Percentiles rank a stretch among this genome's conserved stretches.
Evolutionary conservation across 2,888 invertebrate genomes (phyloP).

Genomic region (Doris montereyensis): DNA sequence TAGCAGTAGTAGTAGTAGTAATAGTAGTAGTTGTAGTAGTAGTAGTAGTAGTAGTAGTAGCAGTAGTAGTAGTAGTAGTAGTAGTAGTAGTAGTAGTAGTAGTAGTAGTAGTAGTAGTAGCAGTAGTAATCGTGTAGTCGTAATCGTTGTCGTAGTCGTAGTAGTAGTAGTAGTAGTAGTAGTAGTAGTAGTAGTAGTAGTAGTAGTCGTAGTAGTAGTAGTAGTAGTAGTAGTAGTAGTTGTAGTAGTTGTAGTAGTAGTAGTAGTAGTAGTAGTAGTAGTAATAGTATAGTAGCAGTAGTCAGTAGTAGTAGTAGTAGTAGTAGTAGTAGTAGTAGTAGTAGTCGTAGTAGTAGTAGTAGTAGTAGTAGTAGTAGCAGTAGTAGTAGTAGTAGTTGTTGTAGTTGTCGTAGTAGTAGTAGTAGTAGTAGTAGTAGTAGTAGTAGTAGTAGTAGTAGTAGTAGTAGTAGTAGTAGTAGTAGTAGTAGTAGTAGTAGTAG

Average conservation of each 20-base stretch:
- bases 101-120: neutral
- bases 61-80: neutral
- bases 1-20: neutral
- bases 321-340: neutral
- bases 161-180: neutral
- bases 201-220: neutral
- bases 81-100: neutral
- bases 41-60: neutral
- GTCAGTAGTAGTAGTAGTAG: neutral
- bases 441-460: conserved; percentile 18
- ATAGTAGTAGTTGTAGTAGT: neutral
- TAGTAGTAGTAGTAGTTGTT: neutral
- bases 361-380: neutral
- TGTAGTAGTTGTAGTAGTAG: neutral
- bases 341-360: neutral
- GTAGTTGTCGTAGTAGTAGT: neutral
- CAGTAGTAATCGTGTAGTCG: neutral
- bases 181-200: neutral
- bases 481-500: conserved; percentile 15
- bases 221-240: neutral
- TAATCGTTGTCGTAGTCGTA: neutral
- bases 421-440: conserved; percentile 11
- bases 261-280: neutral
- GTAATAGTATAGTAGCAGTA: neutral
- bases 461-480: conserved; percentile 30